Base-by-base conservation (phyloP, 2,888 invertebrate genomes). In the Labia minor region DNA sequence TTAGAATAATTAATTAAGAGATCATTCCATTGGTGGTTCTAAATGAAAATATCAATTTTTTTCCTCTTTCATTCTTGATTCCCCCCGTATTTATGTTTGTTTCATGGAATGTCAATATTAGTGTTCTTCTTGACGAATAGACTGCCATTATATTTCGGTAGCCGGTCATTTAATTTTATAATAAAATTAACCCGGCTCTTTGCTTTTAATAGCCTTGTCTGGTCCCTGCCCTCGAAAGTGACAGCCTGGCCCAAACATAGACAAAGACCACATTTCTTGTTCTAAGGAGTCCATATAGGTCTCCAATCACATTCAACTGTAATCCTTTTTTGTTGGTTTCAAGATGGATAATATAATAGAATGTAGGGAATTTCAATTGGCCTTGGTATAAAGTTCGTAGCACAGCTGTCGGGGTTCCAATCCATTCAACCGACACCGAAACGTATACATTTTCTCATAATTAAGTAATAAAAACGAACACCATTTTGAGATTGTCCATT, bases 171-270 rank as follows among this genome's bases (percentile, higher is more conserved):
- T 26, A 26, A 26, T 26, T 26, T 3, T 6, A 26, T 26, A 26
- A 6, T 26, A 8, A 26, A 26, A 26, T 26, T 26, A 26, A 8
- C 26, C 26, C 8, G 26, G 26, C 26, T 26, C 26, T 26, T 26
- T 49, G 49, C 49, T 49, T 49, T 49, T 49, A 49, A 49, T 49
- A 49, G 49, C 49, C 49, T 49, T 49, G n/a, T 49, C 49, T 49
- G 49, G 26, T 26, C 26, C 26, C 3, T 26, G 26, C 26, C 26
- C 26, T 26, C 26, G 26, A 3, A 49, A 49, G 49, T 49, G 49
- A 49, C 49, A 49, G 49, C 49, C 49, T 4, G 49, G 6, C 49
- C 49, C 49, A 49, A 8, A 49, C 49, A 49, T 49, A 49, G 49
- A 14, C 49, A 49, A 49, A 49, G 49, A 8, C 49, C 49, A 49